phyloP scores from a whole-genome alignment of 2,113 vertebrate genomes.

The Nothocercus julius region DNA sequence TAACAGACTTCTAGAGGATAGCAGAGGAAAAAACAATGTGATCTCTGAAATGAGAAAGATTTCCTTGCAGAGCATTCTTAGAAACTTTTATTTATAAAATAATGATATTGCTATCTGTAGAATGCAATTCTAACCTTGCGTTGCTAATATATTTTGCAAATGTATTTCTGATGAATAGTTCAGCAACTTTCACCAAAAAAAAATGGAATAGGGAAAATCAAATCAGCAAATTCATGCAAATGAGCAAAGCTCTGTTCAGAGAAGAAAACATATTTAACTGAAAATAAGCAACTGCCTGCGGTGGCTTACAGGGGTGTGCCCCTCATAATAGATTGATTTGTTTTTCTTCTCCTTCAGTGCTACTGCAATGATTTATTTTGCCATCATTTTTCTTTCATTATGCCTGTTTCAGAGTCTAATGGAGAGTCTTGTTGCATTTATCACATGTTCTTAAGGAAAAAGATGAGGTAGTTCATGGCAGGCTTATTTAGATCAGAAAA shows the following conservation, averaged over 20 bases:
- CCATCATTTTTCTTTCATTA: not conserved
- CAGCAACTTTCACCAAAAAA: not conserved
- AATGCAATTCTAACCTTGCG: not conserved
- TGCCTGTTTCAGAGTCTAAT: not conserved
- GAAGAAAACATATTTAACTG: not conserved
- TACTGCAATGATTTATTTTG: not conserved
- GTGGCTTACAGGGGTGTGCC: not conserved
- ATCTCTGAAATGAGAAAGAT: not conserved
- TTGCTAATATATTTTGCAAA: not conserved
- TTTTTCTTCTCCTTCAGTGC: not conserved
- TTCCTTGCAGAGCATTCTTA: not conserved
- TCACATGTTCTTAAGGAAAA: not conserved
- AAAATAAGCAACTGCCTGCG: not conserved
- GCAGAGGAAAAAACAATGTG: not conserved
- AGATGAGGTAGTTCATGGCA: not conserved
- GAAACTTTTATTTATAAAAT: not conserved
- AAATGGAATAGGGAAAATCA: not conserved
- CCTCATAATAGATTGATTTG: not conserved
- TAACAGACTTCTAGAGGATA: not conserved
- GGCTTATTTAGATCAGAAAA: not conserved
- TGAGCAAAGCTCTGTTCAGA: not conserved
- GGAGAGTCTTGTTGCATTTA: not conserved
- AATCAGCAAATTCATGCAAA: not conserved
- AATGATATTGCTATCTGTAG: not conserved
- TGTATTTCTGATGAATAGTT: not conserved